Conservation (phyloP, 2,113 vertebrate genomes). For the Leptobrachium ailaonicum region DNA sequence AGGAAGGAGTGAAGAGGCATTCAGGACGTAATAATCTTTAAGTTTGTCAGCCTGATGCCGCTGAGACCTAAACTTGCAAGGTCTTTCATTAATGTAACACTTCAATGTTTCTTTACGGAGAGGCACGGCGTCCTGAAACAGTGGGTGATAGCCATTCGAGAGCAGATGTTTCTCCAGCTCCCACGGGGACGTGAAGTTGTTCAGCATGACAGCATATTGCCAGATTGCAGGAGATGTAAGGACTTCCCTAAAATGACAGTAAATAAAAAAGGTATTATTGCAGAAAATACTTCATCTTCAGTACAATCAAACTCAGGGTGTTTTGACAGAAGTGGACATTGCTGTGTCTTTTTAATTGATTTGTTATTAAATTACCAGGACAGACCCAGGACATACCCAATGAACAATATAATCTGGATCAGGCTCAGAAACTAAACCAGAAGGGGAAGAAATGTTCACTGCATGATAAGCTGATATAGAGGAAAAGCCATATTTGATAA, state of each 20-base stretch:
- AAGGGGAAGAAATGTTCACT: too few relatives aligned
- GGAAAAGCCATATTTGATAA: too few relatives aligned
- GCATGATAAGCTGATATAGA: too few relatives aligned
- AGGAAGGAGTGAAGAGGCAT: slow-evolving; percentile 88
- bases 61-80: slow-evolving; percentile 76
- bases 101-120: slow-evolving; percentile 64
- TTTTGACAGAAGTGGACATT: not conserved
- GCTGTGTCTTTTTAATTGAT: too few relatives aligned
- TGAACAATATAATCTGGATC: not conserved
- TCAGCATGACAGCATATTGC: slow-evolving; percentile 88
- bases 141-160: slow-evolving; percentile 69
- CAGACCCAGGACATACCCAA: too few relatives aligned
- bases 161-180: slow-evolving; percentile 70
- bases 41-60: slow-evolving; percentile 76
- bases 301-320: too few relatives aligned
- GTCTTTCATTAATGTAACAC: slow-evolving; percentile 73
- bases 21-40: slow-evolving; percentile 89
- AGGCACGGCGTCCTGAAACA: slow-evolving; percentile 62
- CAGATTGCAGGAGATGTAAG: slow-evolving; percentile 76
- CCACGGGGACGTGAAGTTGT: slow-evolving; percentile 74
- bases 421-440: too few relatives aligned
- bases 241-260: slow-evolving; percentile 67
- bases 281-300: not conserved
- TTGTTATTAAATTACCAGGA: too few relatives aligned
- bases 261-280: slow-evolving; percentile 8